Evolutionary conservation across 2,888 invertebrate genomes (phyloP), one percentile per base, ranked within the genome.

Genomic region (Orthosia incerta): DNA sequence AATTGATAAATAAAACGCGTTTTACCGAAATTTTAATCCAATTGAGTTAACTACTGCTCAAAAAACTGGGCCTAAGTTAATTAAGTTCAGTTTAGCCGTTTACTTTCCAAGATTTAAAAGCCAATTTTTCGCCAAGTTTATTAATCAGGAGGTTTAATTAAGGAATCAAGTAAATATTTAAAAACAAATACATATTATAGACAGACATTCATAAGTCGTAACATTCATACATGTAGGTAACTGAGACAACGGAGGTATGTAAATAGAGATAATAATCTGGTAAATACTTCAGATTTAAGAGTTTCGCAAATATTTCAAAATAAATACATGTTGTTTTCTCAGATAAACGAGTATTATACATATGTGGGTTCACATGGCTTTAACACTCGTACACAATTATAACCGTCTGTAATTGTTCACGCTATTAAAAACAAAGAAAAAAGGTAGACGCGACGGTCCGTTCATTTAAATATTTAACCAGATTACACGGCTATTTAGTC

Each of bases 401-500:
- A 50, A 56, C 15, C 12, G 23, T 16, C 20, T 46, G 57, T 45
- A 12, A 73, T 70, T 67, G 26, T 61, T 31, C 60, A 73, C 23
- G 62, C 53, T 12, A 55, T 79, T 65, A 26, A 59, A 61, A 53
- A 60, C 64, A 80, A 74, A 64, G 64, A 60, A 65, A 62, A 60
- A 48, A 3, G 26, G 13, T 59, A 56, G n/a, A 57, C 50, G 23
- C 20, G 51, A 53, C 69, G 60, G 65, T 62, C 46, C 15, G 55
- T 53, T n/a, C 51, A 64, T 83, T 79, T 70, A 68, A 78, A 82
- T 86, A 75, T 81, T 79, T 69, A 73, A 79, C 46, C 65, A 73
- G 26, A 71, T 81, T 77, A 77, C 73, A 72, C 57, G 72, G 51
- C 53, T 59, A 67, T 83, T 75, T 18, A 66, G 56, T 55, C 50